These are phyloP conservation scores for Oreochromis tanganicae DNA, from an alignment of 2,113 vertebrate species.

Conservation along the genomic window DNA sequence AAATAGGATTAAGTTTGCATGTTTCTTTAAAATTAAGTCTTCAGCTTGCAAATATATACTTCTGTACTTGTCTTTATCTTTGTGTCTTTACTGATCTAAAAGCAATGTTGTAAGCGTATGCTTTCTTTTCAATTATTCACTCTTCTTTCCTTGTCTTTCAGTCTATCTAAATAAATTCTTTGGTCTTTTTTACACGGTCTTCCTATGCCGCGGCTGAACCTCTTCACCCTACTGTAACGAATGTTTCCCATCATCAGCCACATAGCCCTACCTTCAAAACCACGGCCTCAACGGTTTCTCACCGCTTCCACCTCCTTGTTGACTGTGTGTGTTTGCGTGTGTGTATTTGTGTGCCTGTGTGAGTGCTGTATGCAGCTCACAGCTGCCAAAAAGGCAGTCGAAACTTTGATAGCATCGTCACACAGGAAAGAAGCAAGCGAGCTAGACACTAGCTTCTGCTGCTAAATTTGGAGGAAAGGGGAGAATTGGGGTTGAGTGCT, in stretches of 20 bases:
- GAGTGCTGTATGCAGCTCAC: slow-evolving; percentile 45
- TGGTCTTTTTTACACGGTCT: not conserved
- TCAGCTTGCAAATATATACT: not conserved
- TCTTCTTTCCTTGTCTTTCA: not conserved
- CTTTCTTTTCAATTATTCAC: not conserved
- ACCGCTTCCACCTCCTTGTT: slow-evolving; percentile 86
- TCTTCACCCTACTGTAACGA: slow-evolving; percentile 78
- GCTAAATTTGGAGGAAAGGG: slow-evolving; percentile 45
- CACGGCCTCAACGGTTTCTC: slow-evolving; percentile 85
- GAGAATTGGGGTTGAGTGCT: slow-evolving; percentile 39
- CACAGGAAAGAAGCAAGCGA: slow-evolving; percentile 64
- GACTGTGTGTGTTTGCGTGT: slow-evolving; percentile 3
- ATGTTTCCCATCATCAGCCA: slow-evolving; percentile 87
- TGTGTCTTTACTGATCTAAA: not conserved
- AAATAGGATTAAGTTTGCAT: not conserved
- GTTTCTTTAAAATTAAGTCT: not conserved
- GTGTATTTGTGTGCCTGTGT: not conserved
- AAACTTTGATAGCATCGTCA: slow-evolving; percentile 76
- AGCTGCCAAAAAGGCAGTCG: slow-evolving; percentile 57
- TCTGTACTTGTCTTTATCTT: not conserved
- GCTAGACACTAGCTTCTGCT: slow-evolving; percentile 25
- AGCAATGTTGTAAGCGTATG: not conserved
- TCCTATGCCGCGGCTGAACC: not conserved
- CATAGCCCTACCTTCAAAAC: slow-evolving; percentile 86
- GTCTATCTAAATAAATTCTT: not conserved